Base-by-base conservation (phyloP, 2,113 vertebrate genomes). In the Micronycteris hirsuta region DNA sequence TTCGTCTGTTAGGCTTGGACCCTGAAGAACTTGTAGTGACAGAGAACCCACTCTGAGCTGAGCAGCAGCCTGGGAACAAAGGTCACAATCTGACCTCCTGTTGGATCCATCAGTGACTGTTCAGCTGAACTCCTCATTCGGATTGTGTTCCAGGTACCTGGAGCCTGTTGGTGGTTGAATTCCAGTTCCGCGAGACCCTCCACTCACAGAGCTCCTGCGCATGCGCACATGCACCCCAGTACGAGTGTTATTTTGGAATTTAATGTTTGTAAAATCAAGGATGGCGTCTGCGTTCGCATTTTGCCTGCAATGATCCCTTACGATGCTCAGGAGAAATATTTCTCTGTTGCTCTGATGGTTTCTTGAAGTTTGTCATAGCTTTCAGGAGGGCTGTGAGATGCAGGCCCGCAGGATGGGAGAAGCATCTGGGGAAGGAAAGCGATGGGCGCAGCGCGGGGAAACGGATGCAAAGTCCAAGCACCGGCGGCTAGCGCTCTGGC, bases 191-290 rank as follows among this genome's bases (percentile, higher is more conserved):
- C 11, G 28, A 43, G n/a, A 5, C 8, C 8, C 47, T 10, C 11
- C 17, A 33, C 24, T 36, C 28, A 2, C 19, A 0, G 7, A 43
- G 56, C 45, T 19, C 38, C 52, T 56, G 52, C 15, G 43, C 15
- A 0, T 0, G 1, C 43, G 15, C 0, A 3, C 7, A 1, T 16
- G 24, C 56, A 26, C 67, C 73, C 31, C 13, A 2, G 36, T 54
- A 16, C 33, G 8, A 10, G 49, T 13, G 5, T 54, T 41, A 19
- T 43, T 49, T n/a, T 70, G 49, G 36, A 86, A 38, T 52, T 74
- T 17, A 45, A 31, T 36, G 63, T 47, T 54, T 45, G 33, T 28
- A 58, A 80, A 83, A 95, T 47, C 49, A 1, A 76, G 58, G 19
- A 41, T 58, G 28, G 19, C 10, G 88, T 85, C 63, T n/a, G 28